A percentile compares a stretch with the other conserved stretches of the same genome.
phyloP scores from a whole-genome alignment of 2,797 vertebrate genomes.

The Tragopan temminckii region DNA sequence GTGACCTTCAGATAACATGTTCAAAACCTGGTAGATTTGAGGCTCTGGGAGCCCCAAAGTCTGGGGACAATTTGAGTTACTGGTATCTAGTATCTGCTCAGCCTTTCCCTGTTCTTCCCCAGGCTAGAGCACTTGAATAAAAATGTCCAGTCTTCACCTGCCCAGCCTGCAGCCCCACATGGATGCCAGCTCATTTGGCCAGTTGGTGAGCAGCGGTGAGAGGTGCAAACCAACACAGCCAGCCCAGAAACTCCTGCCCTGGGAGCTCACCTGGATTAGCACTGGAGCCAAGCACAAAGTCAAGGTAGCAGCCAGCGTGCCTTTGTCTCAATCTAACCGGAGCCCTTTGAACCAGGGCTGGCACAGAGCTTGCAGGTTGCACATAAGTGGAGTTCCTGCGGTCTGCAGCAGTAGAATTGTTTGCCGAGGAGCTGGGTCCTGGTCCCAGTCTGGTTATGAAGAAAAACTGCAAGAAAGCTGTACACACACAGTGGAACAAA shows the following conservation, averaged over 20 bases:
- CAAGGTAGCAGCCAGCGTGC: neutral
- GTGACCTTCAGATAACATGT: neutral
- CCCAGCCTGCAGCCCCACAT: neutral
- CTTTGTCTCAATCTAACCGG: neutral
- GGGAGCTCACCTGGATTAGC: neutral
- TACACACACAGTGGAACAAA: constrained; percentile 11
- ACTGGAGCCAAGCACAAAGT: neutral
- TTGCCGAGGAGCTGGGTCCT: constrained; percentile 21
- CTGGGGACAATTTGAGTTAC: neutral
- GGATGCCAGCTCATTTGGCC: neutral
- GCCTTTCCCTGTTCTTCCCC: neutral
- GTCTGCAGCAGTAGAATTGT: constrained; percentile 11
- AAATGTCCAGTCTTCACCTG: neutral
- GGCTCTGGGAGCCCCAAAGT: neutral
- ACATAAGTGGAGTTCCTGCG: neutral
- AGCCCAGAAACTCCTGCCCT: neutral
- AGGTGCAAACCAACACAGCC: neutral
- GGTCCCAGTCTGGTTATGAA: neutral
- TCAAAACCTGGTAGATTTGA: neutral
- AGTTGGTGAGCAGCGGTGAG: neutral
- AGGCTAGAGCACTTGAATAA: neutral
- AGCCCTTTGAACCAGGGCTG: neutral
- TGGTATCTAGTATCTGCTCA: neutral
- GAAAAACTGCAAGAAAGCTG: constrained; percentile 46
- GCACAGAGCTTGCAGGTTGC: neutral